phyloP scores from a whole-genome alignment of 2,888 invertebrate species.

The Epirrhoe alternata region DNA sequence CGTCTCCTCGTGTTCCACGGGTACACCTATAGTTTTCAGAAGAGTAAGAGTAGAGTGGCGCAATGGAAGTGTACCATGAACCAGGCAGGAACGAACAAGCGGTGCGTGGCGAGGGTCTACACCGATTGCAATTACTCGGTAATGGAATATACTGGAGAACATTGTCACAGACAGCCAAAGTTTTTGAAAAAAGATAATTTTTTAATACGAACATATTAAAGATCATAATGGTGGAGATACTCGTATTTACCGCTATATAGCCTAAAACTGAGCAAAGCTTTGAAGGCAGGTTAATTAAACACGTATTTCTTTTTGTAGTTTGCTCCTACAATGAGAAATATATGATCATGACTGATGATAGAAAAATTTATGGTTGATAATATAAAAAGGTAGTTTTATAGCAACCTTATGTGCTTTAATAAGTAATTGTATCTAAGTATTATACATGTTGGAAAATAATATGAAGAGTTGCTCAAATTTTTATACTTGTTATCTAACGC shows the following conservation, averaged over 20 bases:
- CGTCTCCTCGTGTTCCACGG: constrained; percentile 12
- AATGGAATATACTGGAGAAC: constrained; percentile 48
- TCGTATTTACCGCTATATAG: neutral
- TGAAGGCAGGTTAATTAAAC: no score
- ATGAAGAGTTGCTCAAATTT: no score
- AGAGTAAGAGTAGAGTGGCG: constrained; percentile 46
- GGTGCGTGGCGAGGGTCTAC: constrained; percentile 63
- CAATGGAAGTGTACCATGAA: constrained; percentile 70
- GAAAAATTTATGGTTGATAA: no score
- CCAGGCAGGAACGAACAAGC: constrained; percentile 56
- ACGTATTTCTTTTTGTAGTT: no score
- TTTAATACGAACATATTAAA: constrained; percentile 14
- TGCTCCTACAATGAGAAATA: no score
- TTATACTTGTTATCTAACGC: no score
- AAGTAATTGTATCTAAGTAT: no score
- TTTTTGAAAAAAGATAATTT: constrained; percentile 54
- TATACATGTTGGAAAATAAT: no score
- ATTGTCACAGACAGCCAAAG: constrained; percentile 59
- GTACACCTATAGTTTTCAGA: constrained; percentile 22
- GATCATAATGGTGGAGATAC: neutral
- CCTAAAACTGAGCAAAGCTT: no score
- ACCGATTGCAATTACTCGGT: constrained; percentile 54
- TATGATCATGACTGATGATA: no score
- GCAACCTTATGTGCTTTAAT: no score
- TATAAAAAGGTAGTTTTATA: no score